Evolutionary conservation across 1,140 invertebrate genomes (phyloP).

Genomic region (Paramacrobiotus metropolitanus): DNA sequence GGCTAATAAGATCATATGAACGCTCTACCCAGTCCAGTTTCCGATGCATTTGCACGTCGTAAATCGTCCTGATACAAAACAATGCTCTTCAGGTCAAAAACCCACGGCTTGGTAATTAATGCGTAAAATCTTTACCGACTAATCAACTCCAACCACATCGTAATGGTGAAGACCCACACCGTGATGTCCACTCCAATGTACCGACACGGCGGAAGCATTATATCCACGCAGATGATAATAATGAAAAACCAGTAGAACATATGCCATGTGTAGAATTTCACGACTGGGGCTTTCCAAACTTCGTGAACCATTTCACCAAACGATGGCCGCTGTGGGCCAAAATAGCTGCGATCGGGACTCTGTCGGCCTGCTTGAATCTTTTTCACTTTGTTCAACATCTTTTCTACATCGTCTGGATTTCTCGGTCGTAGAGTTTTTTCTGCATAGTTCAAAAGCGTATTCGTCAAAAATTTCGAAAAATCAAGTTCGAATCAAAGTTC

Average conservation of each 20-base stretch:
- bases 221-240: slow-evolving; percentile 1
- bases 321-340: neutral
- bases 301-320: neutral
- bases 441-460: too few relatives aligned
- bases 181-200: slow-evolving; percentile 1
- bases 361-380: neutral
- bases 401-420: neutral
- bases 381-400: neutral
- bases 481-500: neutral
- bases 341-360: neutral
- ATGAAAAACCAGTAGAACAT: slow-evolving; percentile 1
- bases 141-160: neutral
- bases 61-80: neutral
- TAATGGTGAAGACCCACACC: neutral
- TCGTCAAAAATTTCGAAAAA: too few relatives aligned
- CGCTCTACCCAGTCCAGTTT: neutral
- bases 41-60: neutral
- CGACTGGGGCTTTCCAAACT: neutral
- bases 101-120: too few relatives aligned
- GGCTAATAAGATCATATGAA: neutral
- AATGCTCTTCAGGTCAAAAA: too few relatives aligned
- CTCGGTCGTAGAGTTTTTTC: neutral
- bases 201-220: neutral
- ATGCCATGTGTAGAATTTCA: neutral
- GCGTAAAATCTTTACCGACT: neutral